A percentile compares a stretch with the other conserved stretches of the same genome.
These are phyloP conservation scores for Nylanderia fulva DNA, from an alignment of 1,140 invertebrate genomes.

Conservation along the genomic window DNA sequence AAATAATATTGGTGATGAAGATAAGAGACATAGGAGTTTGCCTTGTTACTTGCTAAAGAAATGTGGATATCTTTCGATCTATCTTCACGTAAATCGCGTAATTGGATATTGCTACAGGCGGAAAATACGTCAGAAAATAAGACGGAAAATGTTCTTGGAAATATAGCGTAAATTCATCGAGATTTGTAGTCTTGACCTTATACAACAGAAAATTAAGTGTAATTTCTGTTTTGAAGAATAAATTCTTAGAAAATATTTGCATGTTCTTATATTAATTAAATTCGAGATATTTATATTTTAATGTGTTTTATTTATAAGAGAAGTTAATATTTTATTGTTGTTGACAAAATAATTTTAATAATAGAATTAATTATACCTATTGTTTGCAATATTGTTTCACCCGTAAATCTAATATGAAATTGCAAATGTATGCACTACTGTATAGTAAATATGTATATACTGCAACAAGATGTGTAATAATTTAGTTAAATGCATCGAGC, in stretches of 20 bases:
- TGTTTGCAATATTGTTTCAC: not conserved
- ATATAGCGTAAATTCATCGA: not conserved
- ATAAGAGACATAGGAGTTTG: not conserved
- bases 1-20: not conserved
- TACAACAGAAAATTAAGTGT: not conserved
- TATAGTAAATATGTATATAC: not conserved
- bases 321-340: not conserved
- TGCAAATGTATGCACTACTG: not conserved
- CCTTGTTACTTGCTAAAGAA: slow-evolving; percentile 1
- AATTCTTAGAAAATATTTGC: not conserved
- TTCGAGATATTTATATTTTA: not conserved
- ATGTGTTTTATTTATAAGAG: not conserved
- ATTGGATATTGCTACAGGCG: slow-evolving; percentile 21
- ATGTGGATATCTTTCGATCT: slow-evolving; percentile 10
- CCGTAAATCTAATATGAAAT: not conserved
- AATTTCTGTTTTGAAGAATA: not conserved
- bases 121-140: slow-evolving; percentile 4
- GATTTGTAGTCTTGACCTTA: not conserved
- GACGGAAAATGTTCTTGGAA: not conserved
- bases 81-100: slow-evolving; percentile 14
- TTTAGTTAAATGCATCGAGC: not conserved
- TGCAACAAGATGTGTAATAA: not conserved
- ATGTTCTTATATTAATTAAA: not conserved
- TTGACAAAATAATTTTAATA: not conserved
- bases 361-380: not conserved